Percentiles rank a stretch among this genome's conserved stretches.
Evolutionary conservation across 2,888 invertebrate genomes (phyloP).

Genomic region (Diabrotica balteata): DNA sequence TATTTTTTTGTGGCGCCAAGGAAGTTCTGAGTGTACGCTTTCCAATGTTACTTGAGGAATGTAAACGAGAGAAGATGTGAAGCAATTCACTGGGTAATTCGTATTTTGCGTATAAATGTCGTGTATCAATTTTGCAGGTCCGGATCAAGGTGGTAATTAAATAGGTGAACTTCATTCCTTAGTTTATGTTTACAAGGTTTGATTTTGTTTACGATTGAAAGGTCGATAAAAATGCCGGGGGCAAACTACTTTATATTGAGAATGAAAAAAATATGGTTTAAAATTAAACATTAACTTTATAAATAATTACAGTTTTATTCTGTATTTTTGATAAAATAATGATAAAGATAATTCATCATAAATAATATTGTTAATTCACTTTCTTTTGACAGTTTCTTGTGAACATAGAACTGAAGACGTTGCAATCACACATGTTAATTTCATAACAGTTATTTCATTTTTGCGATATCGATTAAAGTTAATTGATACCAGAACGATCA

Average conservation of each 20-base stretch:
- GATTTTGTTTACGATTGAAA: neutral
- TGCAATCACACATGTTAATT: no score
- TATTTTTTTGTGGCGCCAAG: conserved; percentile 15
- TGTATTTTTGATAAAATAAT: no score
- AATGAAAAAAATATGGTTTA: no score
- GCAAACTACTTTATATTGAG: neutral
- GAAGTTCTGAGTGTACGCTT: conserved; percentile 8
- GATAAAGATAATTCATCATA: no score
- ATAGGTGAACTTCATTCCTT: conserved; percentile 11
- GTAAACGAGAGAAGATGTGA: conserved; percentile 14
- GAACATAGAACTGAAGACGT: no score
- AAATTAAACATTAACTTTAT: no score
- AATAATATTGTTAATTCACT: no score
- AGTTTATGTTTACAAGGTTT: conserved; percentile 7
- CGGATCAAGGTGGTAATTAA: neutral
- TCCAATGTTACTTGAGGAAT: conserved; percentile 20
- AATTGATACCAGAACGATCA: no score
- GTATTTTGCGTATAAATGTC: conserved; percentile 3
- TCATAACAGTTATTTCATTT: no score
- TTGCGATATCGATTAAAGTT: no score
- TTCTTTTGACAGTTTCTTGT: no score
- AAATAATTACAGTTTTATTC: no score
- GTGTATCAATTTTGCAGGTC: conserved; percentile 3
- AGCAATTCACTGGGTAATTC: neutral
- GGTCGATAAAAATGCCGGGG: neutral